These are phyloP conservation scores for Saguinus midas DNA, from an alignment of 2,113 vertebrate species.

Conservation along the genomic window DNA sequence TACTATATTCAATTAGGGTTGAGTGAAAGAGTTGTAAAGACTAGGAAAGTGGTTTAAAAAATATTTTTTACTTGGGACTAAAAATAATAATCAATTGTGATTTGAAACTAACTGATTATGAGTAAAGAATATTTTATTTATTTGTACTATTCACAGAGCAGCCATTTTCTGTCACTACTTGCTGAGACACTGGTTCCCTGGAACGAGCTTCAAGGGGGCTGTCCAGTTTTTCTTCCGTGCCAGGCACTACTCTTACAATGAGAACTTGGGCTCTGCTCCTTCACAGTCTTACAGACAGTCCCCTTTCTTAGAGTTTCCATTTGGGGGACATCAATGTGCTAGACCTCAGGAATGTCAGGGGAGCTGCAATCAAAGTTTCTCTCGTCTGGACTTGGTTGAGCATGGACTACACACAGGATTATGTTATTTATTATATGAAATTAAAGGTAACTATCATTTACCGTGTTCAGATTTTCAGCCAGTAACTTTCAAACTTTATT, in stretches of 20 bases:
- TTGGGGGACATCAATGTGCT: neutral
- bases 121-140: neutral
- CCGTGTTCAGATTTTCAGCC: neutral
- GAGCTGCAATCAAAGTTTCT: neutral
- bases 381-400: neutral
- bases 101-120: neutral
- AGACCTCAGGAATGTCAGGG: neutral
- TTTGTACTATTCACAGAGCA: neutral
- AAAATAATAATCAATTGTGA: neutral
- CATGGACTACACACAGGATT: neutral
- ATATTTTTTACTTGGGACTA: neutral
- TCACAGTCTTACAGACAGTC: neutral
- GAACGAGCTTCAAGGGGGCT: neutral
- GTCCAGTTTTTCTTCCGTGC: neutral
- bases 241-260: neutral
- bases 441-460: neutral
- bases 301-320: neutral
- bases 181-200: neutral
- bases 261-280: neutral
- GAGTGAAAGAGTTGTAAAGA: too few relatives aligned
- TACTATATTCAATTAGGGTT: too few relatives aligned
- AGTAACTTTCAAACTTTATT: neutral
- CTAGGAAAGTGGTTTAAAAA: neutral
- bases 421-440: neutral
- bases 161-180: neutral